These are phyloP conservation scores for Ptychodera flava DNA, from an alignment of 35 echinoderm and acorn worm genomes.

Conservation along the genomic window DNA sequence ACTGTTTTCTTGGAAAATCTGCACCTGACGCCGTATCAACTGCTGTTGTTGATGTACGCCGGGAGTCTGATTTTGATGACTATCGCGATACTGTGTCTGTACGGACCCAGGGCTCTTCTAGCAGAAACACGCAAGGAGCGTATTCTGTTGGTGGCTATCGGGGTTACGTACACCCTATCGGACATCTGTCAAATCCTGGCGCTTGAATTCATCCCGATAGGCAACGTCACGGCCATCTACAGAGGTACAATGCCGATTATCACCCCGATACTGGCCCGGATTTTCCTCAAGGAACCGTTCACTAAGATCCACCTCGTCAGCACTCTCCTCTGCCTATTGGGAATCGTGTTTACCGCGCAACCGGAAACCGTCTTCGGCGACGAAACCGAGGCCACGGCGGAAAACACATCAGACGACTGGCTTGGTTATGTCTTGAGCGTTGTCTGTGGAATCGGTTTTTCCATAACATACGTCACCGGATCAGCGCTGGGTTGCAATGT, in stretches of 20 bases:
- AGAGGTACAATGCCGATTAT: background rate
- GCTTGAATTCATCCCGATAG: background rate
- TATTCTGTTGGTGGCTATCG: background rate
- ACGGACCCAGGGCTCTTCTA: background rate
- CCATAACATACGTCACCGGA: background rate
- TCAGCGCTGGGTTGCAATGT: background rate
- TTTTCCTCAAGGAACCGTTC: background rate
- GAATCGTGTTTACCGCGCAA: background rate
- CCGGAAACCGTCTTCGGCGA: background rate
- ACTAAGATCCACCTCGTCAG: background rate
- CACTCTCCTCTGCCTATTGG: background rate
- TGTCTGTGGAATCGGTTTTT: background rate
- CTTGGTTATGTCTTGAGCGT: background rate
- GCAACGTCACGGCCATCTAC: background rate
- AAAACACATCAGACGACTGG: background rate
- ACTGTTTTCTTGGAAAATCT: background rate
- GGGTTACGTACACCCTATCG: background rate
- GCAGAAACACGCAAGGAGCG: background rate
- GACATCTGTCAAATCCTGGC: background rate
- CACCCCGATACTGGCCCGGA: background rate
- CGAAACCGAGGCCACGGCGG: background rate
- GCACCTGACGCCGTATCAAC: background rate
- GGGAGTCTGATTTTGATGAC: background rate
- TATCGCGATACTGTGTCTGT: background rate
- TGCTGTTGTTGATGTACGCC: background rate